Evolutionary conservation across 2,113 vertebrate genomes (phyloP), one percentile per base, ranked within the genome.

Genomic region (Clupea harengus): DNA sequence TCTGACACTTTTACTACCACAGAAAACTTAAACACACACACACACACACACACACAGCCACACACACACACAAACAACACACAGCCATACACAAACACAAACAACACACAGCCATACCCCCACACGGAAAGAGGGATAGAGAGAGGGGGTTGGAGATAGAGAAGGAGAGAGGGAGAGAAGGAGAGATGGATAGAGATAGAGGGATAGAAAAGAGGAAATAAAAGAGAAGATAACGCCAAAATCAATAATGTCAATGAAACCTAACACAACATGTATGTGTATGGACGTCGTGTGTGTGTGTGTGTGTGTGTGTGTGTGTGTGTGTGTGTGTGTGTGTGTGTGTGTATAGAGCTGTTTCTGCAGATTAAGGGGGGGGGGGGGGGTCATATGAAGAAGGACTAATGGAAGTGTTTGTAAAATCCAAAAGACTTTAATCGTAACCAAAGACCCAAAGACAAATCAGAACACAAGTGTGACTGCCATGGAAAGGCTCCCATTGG

Each of bases 401-500:
- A 49, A 49, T 11, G 13, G 47, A 49, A 49, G 2, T 6, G 22
- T 90, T 92, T 93, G 81, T 83, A 94, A 94, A 94, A 94, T 90
- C 91, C 91, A 88, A 85, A 92, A 91, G 49, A 89, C 92, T 96
- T 96, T 95, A 96, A 95, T 96, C 91, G 90, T 91, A 94, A 94
- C 93, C 83, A 89, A 95, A 94, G 92, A 93, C 83, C 93, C 83
- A 89, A 95, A 94, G 92, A 93, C 83, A 87, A 86, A 91, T 91
- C 90, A 49, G 32, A 88, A 93, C 92, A 94, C 87, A 81, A 91
- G 88, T 81, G 91, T 89, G 92, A 92, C 91, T 89, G 91, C 89
- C 92, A 88, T 87, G 93, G 91, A 91, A 92, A 91, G 93, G 91
- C 92, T 91, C 47, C 13, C 6, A 11, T 49, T 49, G 6, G 10